These are phyloP conservation scores for Hemicordylus capensis DNA, from an alignment of 2,113 vertebrate genomes.

Conservation along the genomic window DNA sequence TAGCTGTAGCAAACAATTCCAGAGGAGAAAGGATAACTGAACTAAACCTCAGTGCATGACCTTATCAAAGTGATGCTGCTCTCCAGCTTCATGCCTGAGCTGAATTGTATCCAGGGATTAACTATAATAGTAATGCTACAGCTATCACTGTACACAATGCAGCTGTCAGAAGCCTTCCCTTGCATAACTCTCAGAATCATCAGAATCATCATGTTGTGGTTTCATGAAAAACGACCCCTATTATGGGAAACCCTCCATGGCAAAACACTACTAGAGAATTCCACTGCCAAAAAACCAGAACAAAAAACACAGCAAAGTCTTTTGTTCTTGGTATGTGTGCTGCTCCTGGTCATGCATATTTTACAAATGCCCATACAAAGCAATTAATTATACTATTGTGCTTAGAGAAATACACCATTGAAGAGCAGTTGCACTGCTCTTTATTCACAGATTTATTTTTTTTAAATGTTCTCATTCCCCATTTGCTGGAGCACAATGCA, in stretches of 20 bases:
- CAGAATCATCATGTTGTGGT: background rate
- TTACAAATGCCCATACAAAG: background rate
- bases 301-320: background rate
- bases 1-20: background rate
- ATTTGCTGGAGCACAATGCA: background rate
- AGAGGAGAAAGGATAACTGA: background rate
- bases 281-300: no score
- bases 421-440: background rate
- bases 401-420: background rate
- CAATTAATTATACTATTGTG: no score
- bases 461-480: background rate
- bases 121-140: background rate
- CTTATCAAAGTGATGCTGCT: background rate
- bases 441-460: background rate
- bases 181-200: background rate
- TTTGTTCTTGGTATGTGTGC: background rate
- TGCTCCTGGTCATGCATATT: background rate
- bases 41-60: accelerated
- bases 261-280: background rate
- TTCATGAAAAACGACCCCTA: background rate
- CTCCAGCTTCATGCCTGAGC: background rate
- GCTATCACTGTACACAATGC: background rate
- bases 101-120: background rate
- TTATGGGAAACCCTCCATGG: background rate
- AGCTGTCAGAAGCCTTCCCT: background rate